These are phyloP conservation scores for Ictalurus furcatus DNA, from an alignment of 2,113 vertebrate species.

Conservation along the genomic window DNA sequence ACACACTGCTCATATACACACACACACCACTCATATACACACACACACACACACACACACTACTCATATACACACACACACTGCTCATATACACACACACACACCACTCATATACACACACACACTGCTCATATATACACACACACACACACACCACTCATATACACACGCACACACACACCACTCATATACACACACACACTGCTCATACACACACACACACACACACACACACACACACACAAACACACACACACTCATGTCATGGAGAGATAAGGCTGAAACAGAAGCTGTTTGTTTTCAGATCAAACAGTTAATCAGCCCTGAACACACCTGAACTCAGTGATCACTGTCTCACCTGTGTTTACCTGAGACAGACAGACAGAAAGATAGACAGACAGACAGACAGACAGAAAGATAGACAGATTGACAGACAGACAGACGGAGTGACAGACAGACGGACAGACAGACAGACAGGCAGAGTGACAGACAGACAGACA, in stretches of 20 bases:
- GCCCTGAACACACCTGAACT: background rate
- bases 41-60: background rate
- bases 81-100: too few relatives aligned
- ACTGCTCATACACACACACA: background rate
- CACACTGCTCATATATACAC: too few relatives aligned
- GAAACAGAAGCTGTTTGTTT: constrained; percentile 11
- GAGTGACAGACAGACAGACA: too few relatives aligned
- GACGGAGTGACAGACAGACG: too few relatives aligned
- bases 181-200: too few relatives aligned
- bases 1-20: background rate
- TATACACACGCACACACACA: too few relatives aligned
- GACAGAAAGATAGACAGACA: background rate
- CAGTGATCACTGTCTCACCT: background rate
- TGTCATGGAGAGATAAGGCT: background rate
- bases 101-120: background rate
- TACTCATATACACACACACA: too few relatives aligned
- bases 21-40: background rate
- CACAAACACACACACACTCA: background rate
- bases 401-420: background rate
- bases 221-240: background rate
- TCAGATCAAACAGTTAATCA: background rate
- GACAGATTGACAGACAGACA: background rate
- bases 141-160: background rate
- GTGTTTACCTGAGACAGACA: background rate
- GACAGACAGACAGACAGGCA: too few relatives aligned